phyloP scores from a whole-genome alignment of 2,888 invertebrate species.

The Stenolophus ochropezus region DNA sequence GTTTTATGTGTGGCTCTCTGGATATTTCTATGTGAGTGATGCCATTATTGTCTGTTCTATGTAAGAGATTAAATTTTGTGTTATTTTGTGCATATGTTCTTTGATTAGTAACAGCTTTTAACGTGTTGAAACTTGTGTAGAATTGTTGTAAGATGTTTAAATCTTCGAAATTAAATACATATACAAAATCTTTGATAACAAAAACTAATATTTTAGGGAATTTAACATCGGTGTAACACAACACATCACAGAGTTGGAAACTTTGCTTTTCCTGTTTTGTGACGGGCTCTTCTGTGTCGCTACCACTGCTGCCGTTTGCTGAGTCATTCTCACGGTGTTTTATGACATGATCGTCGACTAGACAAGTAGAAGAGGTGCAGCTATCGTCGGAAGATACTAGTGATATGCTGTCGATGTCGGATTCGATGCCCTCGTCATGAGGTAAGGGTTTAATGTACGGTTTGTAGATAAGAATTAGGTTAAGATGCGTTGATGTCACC shows the following conservation, averaged over 20 bases:
- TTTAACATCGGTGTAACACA: conserved; percentile 72
- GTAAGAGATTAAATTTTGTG: conserved; percentile 72
- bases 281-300: conserved; percentile 67
- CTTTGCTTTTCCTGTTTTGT: conserved; percentile 64
- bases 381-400: conserved; percentile 71
- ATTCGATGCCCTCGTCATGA: conserved; percentile 74
- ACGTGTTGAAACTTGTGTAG: conserved; percentile 70
- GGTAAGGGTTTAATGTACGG: conserved; percentile 53
- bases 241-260: conserved; percentile 71
- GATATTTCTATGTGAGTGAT: conserved; percentile 74
- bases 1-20: conserved; percentile 65
- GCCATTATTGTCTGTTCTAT: conserved; percentile 74
- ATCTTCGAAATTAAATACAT: conserved; percentile 71
- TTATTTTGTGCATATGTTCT: conserved; percentile 67
- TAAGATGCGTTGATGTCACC: conserved; percentile 68
- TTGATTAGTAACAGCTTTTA: conserved; percentile 71
- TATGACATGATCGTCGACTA: conserved; percentile 57
- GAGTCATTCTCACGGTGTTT: conserved; percentile 70
- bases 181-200: conserved; percentile 70
- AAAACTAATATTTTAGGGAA: conserved; percentile 71
- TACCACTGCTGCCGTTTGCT: conserved; percentile 71
- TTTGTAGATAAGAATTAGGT: conserved; percentile 65
- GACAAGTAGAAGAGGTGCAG: conserved; percentile 65
- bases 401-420: conserved; percentile 72
- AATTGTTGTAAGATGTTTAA: conserved; percentile 68